phyloP scores from a whole-genome alignment of 1,140 invertebrate genomes.

The Hycleus cichorii region DNA sequence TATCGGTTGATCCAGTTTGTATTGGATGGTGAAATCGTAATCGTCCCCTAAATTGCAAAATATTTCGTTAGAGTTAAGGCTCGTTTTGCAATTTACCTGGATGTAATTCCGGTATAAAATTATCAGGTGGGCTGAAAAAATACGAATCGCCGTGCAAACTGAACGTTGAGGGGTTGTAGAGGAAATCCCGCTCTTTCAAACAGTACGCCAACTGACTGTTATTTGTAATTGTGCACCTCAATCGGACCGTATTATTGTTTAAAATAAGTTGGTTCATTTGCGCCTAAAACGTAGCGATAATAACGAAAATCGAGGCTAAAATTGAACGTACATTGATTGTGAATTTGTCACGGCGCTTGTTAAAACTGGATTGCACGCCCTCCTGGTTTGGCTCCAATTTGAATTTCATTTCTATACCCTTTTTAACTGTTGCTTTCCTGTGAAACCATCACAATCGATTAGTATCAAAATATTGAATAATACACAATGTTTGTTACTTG shows the following conservation, averaged over 20 bases:
- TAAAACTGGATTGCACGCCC: neutral
- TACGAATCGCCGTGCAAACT: neutral
- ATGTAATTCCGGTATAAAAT: slow-evolving; percentile 1
- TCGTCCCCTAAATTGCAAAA: neutral
- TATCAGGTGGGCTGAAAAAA: slow-evolving; percentile 5
- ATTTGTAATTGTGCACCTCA: slow-evolving; percentile 10
- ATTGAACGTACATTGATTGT: neutral
- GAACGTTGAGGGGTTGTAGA: neutral
- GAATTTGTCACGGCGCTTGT: slow-evolving; percentile 1
- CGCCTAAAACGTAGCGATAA: neutral
- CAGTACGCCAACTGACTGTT: neutral
- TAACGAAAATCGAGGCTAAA: neutral
- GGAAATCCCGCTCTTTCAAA: neutral
- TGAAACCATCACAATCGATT: no score
- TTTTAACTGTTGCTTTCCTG: no score
- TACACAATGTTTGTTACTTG: neutral
- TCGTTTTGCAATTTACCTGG: slow-evolving; percentile 6
- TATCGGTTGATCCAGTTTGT: neutral
- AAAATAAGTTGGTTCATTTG: neutral
- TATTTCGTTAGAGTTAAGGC: neutral
- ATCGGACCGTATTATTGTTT: slow-evolving; percentile 4
- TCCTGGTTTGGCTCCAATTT: no score
- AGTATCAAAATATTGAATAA: no score
- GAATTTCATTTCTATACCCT: no score
- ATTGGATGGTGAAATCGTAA: neutral